Evolutionary conservation across 23 tunicate species (phyloP).

Genomic region (Trididemnum nubilum): DNA sequence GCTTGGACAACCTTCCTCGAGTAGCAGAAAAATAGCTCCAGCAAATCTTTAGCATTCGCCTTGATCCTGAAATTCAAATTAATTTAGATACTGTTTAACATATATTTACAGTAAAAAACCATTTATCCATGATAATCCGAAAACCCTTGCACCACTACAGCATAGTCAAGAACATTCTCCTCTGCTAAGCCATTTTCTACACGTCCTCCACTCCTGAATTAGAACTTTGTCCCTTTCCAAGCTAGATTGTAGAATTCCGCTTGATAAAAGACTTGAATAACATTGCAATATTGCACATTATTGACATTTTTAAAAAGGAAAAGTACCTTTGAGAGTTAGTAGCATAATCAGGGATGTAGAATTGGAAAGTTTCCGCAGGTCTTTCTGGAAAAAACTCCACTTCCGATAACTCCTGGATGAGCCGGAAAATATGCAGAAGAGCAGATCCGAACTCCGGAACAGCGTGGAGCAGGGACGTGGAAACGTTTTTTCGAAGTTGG

Average conservation of each 20-base stretch:
- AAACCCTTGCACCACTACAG: no score
- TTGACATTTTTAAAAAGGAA: no score
- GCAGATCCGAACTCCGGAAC: conserved; percentile 80
- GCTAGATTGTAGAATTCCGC: not conserved
- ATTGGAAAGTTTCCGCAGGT: conserved; percentile 23
- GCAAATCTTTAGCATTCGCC: conserved; percentile 46
- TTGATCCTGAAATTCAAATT: no score
- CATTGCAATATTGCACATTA: no score
- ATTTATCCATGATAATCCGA: no score
- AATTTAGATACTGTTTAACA: no score
- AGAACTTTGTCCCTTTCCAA: no score
- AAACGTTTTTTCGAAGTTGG: conserved; percentile 31
- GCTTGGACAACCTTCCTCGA: conserved; percentile 75
- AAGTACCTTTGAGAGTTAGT: conserved; percentile 50
- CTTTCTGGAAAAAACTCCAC: conserved; percentile 57
- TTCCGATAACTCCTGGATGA: conserved; percentile 64
- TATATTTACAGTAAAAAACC: no score
- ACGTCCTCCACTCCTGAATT: no score
- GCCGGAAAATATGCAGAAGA: conserved; percentile 66
- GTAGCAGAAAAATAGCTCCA: conserved; percentile 65
- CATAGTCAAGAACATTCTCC: no score
- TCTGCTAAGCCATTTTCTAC: no score
- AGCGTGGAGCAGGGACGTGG: conserved; percentile 45
- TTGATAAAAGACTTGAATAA: not conserved
- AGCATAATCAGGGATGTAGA: conserved; percentile 45